Percentiles rank a stretch among this genome's conserved stretches.
phyloP scores from a whole-genome alignment of 2,888 invertebrate genomes.

The Tolmerus cingulatus region DNA sequence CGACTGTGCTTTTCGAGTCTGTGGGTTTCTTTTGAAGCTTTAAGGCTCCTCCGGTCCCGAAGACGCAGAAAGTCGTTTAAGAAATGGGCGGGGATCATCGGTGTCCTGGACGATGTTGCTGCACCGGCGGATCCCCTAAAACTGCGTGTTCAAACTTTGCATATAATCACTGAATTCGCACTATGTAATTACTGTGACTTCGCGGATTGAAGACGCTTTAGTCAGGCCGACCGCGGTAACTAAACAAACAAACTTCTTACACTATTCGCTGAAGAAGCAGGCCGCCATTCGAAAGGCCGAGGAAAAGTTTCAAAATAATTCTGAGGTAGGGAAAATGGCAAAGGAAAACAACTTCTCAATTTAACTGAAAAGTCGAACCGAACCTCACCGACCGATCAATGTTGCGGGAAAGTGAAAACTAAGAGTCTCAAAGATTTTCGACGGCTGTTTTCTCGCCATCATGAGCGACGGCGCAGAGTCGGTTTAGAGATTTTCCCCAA shows the following conservation, averaged over 20 bases:
- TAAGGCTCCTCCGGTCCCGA: not conserved
- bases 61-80: not conserved
- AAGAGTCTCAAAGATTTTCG: constrained; percentile 18
- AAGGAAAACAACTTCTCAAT: constrained; percentile 23
- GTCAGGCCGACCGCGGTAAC: not conserved
- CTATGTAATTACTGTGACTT: not conserved
- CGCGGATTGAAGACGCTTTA: not conserved
- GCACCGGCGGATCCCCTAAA: not conserved
- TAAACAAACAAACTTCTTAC: not conserved
- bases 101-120: not conserved
- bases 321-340: constrained; percentile 11
- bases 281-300: not conserved
- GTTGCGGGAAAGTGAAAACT: constrained; percentile 40
- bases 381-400: constrained; percentile 31
- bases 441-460: not conserved
- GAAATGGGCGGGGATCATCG: constrained; percentile 22
- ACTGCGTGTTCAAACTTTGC: not conserved
- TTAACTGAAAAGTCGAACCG: constrained; percentile 9
- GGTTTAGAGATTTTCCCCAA: not conserved
- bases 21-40: constrained; percentile 10
- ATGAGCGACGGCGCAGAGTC: constrained; percentile 17
- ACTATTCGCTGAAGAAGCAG: not conserved
- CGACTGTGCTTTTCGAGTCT: constrained; percentile 5
- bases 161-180: constrained; percentile 8
- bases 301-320: not conserved